Base-by-base conservation (phyloP, 2,113 vertebrate genomes). In the Passerina amoena region DNA sequence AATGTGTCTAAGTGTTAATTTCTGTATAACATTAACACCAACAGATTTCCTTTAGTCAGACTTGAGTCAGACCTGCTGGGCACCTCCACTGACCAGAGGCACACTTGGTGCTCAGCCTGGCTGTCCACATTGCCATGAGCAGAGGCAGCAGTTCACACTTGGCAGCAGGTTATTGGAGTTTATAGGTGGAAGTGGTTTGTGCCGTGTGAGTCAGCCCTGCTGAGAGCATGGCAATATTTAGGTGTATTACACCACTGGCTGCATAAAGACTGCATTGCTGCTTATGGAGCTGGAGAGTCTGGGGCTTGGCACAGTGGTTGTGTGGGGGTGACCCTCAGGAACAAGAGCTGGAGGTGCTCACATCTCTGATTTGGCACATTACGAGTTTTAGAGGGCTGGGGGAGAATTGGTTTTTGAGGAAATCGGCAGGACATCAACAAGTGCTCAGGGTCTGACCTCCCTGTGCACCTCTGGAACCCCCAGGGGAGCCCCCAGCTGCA, bases 11-110 rank as follows among this genome's bases (percentile, higher is more conserved):
- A 80, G 87, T 63, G 70, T 88, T 96, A 91, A 95, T 88, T 93
- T 96, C 71, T 70, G 4, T 16, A 15, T 28, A 38, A 40, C 64
- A 66, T 96, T 90, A 96, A 96, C 93, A 94, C 89, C 81, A 76
- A 14, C 5, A 27, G 16, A 45, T 42, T 72, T n/a, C 23, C 37
- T 93, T 80, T 5, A 77, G 45, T 40, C 75, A 42, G 18, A 21
- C 12, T 73, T 63, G 78, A 94, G 50, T 48, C 48, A 20, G 38
- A n/a, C 31, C 44, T 8, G 3, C 33, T 18, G 40, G 54, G 37
- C 64, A 69, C 25, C 80, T 63, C 80, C 72, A 38, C 31, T 2
- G 0, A 33, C 38, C 2, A 0, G 35, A 76, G 70, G 35, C 54
- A 33, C 25, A 0, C 50, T 48, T 15, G 35, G 48, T 89, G 5